Base-by-base conservation (phyloP, 2,888 invertebrate species). In the Plagodis pulveraria region DNA sequence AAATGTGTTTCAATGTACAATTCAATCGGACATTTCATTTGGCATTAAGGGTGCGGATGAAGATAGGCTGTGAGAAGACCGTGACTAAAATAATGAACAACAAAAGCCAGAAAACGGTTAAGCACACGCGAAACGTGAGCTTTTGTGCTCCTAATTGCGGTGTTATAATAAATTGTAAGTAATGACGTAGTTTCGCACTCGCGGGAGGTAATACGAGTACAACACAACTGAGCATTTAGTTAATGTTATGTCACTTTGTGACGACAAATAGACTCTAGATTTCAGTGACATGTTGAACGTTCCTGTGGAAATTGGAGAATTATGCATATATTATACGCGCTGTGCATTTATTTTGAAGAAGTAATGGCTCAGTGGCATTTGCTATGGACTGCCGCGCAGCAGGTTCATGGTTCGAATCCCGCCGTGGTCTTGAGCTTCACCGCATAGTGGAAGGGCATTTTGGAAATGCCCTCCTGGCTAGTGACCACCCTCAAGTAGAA, bases 1-100 rank as follows among this genome's bases (percentile, higher is more conserved):
- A 33, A 54, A 50, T 55, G 33, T 51, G 32, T 51, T 60, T 52
- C 55, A 40, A 56, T 60, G 33, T 42, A 52, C 52, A 60, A 56
- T 60, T 56, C 60, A 60, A 60, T 52, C 52, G 41, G 35, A 56
- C 54, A 48, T 50, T 52, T 51, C 50, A 55, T 54, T 59, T 47
- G 48, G 40, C 47, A 38, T 41, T 53, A 12, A 45, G 50, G 60
- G 44, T 48, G 56, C 50, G 59, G 40, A 36, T 22, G 43, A 55
- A 52, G 43, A 60, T 12, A 48, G 51, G 5, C 47, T 51, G 42
- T 42, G 56, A 52, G 52, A 56, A 12, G 43, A 5, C 54, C 62
- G 66, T 64, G 66, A 62, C 64, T 60, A 46, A 60, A 66, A 66
- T 66, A 47, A 54, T 52, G 49, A 65, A 44, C 49, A 56, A 56